Evolutionary conservation across 2,797 vertebrate species (phyloP).

Genomic region (Picus viridis): DNA sequence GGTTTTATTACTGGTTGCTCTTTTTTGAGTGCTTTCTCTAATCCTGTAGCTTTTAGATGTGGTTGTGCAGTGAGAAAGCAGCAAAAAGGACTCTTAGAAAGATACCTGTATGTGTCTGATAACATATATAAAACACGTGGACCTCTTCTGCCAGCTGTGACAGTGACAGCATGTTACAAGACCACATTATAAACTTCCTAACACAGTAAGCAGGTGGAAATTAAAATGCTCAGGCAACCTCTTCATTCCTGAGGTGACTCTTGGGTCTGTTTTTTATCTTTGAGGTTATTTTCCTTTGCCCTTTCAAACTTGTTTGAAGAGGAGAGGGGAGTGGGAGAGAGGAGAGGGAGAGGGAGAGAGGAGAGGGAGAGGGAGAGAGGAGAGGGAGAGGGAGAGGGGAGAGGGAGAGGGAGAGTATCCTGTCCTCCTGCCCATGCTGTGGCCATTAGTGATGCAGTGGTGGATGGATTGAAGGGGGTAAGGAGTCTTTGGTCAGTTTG

Average conservation of each 20-base stretch:
- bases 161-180: not conserved
- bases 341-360: too few relatives aligned
- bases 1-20: not conserved
- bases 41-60: not conserved
- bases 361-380: too few relatives aligned
- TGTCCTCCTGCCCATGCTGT: accelerated
- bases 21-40: not conserved
- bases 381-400: not conserved
- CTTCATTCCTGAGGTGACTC: not conserved
- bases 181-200: not conserved
- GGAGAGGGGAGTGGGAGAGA: not conserved
- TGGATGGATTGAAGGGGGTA: not conserved
- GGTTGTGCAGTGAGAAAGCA: not conserved
- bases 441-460: not conserved
- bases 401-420: too few relatives aligned
- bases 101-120: not conserved
- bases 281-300: not conserved
- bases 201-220: not conserved
- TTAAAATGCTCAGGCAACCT: not conserved
- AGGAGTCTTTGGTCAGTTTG: not conserved
- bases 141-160: not conserved
- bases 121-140: not conserved
- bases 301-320: not conserved
- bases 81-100: not conserved
- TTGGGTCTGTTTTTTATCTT: not conserved